Conservation (phyloP, 2,797 vertebrate genomes). For the Melanogrammus aeglefinus region DNA sequence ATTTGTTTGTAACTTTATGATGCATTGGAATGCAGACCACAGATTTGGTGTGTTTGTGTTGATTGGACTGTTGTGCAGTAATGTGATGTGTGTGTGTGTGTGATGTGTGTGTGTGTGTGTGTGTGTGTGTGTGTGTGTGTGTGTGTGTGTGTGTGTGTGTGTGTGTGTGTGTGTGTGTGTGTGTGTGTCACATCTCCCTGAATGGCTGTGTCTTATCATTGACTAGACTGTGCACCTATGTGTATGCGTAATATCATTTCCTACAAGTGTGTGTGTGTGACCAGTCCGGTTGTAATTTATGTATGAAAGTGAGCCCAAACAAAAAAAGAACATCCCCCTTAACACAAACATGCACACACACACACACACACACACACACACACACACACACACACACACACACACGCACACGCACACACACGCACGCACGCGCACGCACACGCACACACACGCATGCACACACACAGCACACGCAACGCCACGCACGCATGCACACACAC, state of each 20-base stretch:
- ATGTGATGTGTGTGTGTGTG: slow-evolving; percentile 8
- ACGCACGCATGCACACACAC: background rate
- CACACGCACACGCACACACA: too few species aligned
- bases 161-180: slow-evolving; percentile 14
- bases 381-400: too few species aligned
- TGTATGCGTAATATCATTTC: slow-evolving; percentile 6
- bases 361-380: too few species aligned
- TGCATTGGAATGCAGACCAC: background rate
- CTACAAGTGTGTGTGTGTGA: slow-evolving; percentile 14
- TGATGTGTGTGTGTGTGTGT: slow-evolving; percentile 8
- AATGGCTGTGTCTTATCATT: slow-evolving; percentile 12
- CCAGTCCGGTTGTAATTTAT: background rate
- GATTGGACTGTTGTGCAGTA: background rate
- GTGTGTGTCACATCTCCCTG: background rate
- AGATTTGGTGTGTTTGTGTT: background rate
- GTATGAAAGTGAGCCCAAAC: background rate
- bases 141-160: slow-evolving; percentile 8
- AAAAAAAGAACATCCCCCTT: background rate
- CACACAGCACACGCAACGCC: background rate
- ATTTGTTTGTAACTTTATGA: background rate
- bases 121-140: slow-evolving; percentile 13
- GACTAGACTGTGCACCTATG: slow-evolving; percentile 14
- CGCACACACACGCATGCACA: too few species aligned
- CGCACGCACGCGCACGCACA: too few species aligned
- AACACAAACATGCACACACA: background rate